Evolutionary conservation across 1,140 invertebrate genomes (phyloP).

Genomic region (Drosophila micromelanica): DNA sequence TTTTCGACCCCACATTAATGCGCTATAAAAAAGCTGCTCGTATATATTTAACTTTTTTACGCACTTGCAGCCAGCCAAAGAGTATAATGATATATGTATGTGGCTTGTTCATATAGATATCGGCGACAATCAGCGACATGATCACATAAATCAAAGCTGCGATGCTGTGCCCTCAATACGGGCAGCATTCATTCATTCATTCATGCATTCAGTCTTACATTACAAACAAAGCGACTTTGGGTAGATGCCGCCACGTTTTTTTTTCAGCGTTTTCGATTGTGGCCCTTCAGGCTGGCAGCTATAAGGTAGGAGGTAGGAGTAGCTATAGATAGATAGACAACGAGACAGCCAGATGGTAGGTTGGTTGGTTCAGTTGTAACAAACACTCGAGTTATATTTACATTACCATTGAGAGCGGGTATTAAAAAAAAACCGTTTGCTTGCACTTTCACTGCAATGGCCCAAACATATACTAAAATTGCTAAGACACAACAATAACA

Average conservation of each 20-base stretch:
- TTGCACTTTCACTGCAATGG: constrained; percentile 70
- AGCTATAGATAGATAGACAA: constrained; percentile 5
- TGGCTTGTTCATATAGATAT: constrained; percentile 7
- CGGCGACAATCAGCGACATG: constrained; percentile 25
- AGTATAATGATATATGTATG: constrained; percentile 6
- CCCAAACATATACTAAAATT: constrained; percentile 55
- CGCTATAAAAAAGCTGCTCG: constrained; percentile 1
- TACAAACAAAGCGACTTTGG: constrained; percentile 56
- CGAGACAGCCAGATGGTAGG: neutral
- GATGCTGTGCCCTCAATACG: constrained; percentile 62
- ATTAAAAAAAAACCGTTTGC: constrained; percentile 54
- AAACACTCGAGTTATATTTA: constrained; percentile 47
- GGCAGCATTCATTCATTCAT: constrained; percentile 31
- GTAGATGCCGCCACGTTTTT: constrained; percentile 47
- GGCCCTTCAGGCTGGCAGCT: constrained; percentile 7
- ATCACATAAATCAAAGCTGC: constrained; percentile 73
- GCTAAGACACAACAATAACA: constrained; percentile 45
- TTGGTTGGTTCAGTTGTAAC: constrained; percentile 40
- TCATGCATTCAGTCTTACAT: constrained; percentile 34
- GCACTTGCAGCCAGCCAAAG: constrained; percentile 2
- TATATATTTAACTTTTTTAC: constrained; percentile 8
- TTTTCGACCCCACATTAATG: neutral
- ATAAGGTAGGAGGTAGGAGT: constrained; percentile 5
- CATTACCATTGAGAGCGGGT: constrained; percentile 37
- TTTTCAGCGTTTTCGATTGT: constrained; percentile 34